Evolutionary conservation across 2,797 vertebrate species (phyloP).

Genomic region (Spondyliosoma cantharus): DNA sequence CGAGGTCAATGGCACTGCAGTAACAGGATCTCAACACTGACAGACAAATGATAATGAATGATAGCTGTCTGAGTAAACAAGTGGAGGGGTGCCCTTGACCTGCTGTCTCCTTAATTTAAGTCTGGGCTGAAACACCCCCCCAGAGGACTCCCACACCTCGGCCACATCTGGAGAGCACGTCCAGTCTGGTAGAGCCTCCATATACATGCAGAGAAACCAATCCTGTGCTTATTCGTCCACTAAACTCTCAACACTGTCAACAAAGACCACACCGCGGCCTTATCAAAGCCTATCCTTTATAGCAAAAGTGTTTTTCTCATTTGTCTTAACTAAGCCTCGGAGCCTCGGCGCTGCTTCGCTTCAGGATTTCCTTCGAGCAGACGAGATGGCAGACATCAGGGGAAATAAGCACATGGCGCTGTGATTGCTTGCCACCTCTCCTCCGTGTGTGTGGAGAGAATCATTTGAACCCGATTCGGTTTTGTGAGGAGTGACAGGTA

Average conservation of each 20-base stretch:
- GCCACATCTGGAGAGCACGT: conserved; percentile 78
- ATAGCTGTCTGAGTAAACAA: conserved; percentile 84
- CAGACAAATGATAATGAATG: conserved; percentile 86
- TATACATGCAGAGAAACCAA: conserved; percentile 30
- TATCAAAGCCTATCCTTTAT: conserved; percentile 47
- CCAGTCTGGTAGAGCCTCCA: conserved; percentile 28
- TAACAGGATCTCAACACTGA: conserved; percentile 80
- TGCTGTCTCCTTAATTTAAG: conserved; percentile 77
- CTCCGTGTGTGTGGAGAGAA: conserved; percentile 57
- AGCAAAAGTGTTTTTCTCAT: conserved; percentile 50
- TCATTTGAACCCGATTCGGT: conserved; percentile 73
- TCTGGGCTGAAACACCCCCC: conserved; percentile 47
- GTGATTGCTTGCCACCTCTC: conserved; percentile 74
- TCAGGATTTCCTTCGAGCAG: conserved; percentile 58
- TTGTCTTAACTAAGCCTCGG: conserved; percentile 48
- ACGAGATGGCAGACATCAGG: conserved; percentile 67
- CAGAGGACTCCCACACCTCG: conserved; percentile 55
- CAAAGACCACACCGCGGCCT: conserved; percentile 20
- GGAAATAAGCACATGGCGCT: conserved; percentile 75
- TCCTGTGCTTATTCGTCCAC: conserved; percentile 25
- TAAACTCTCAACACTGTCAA: conserved; percentile 23
- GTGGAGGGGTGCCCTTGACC: conserved; percentile 82
- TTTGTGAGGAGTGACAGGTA: conserved; percentile 80
- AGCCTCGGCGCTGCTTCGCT: conserved; percentile 27
- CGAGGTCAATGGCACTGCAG: conserved; percentile 71